Evolutionary conservation across 2,113 vertebrate species (phyloP), one percentile per base, ranked within the genome.

Genomic region (Epinephelus lanceolatus): DNA sequence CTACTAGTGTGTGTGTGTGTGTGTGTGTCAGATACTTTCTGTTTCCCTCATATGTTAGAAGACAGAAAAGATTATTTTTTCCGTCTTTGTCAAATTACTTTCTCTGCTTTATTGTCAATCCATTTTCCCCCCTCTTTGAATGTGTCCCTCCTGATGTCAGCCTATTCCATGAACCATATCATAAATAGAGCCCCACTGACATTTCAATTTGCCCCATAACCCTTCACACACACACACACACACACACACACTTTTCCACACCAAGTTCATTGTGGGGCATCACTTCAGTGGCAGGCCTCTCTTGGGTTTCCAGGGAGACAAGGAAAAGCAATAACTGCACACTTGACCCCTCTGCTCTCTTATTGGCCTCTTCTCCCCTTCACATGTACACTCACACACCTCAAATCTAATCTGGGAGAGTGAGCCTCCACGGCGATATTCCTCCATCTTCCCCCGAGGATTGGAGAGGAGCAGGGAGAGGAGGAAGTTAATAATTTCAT

Each of bases 321-420:
- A 81, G 91, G 85, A 91, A 94, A 94, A 94, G 93, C 94, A 95
- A 94, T 95, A 95, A 94, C 90, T 87, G 81, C 90, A 89, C 92
- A 94, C 92, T 95, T 96, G 94, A 95, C 95, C 95, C 83, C 81
- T 72, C 74, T 89, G 92, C 89, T 91, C 92, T 90, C 88, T 93
- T 88, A 91, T 87, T 93, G 91, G 88, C 88, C 91, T 88, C 74
- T 72, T 92, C 89, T 85, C 76, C 55, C 83, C 70, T 84, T 81
- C 78, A 49, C 80, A 75, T 76, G 80, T 77, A 86, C 66, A 76
- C 73, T 78, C 70, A 63, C 37, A 59, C 87, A 89, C 83, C 86
- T 89, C 90, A 82, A 92, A 94, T 94, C 91, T 94, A 93, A 94
- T 94, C 91, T 88, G 83, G 80, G 80, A 87, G 89, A 86, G 78